phyloP scores from a whole-genome alignment of 2,113 vertebrate genomes.

The Epinephelus fuscoguttatus region DNA sequence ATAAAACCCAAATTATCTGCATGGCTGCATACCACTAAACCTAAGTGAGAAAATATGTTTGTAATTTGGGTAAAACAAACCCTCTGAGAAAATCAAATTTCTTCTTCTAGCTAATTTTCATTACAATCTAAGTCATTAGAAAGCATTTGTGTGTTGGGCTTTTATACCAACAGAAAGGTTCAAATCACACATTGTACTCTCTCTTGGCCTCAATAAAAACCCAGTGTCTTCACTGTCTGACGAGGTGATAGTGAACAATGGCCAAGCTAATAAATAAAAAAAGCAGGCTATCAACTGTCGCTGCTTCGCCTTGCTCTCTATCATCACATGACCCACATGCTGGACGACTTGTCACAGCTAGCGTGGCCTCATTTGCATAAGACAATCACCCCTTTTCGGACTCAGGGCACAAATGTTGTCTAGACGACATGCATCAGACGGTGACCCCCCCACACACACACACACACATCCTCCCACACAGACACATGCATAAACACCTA shows the following conservation, averaged over 20 bases:
- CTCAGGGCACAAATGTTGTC: conserved; percentile 90
- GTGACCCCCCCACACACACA: conserved; percentile 84
- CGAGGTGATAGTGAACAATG: conserved; percentile 77
- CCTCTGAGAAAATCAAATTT: conserved; percentile 14
- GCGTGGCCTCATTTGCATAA: conserved; percentile 90
- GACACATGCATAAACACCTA: conserved; percentile 68
- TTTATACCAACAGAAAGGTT: conserved; percentile 38
- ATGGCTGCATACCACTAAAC: background rate
- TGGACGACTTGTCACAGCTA: conserved; percentile 80
- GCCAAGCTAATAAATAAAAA: conserved; percentile 73
- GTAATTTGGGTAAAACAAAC: background rate
- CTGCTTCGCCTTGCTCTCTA: conserved; percentile 47
- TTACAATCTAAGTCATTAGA: conserved; percentile 7
- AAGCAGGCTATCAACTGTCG: conserved; percentile 75
- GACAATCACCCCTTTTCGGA: conserved; percentile 88
- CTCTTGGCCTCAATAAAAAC: conserved; percentile 49
- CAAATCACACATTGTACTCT: conserved; percentile 62
- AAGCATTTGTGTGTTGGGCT: conserved; percentile 34
- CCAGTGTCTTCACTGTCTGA: conserved; percentile 59
- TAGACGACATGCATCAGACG: conserved; percentile 92
- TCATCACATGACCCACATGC: conserved; percentile 79
- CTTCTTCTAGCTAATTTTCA: background rate
- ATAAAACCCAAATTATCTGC: background rate
- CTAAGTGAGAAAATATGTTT: background rate
- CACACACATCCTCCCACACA: conserved; percentile 49